A percentile compares a stretch with the other conserved stretches of the same genome.
These are phyloP conservation scores for Desmophyllum pertusum DNA, from an alignment of 92 coral and sea anemone species.

Conservation along the genomic window DNA sequence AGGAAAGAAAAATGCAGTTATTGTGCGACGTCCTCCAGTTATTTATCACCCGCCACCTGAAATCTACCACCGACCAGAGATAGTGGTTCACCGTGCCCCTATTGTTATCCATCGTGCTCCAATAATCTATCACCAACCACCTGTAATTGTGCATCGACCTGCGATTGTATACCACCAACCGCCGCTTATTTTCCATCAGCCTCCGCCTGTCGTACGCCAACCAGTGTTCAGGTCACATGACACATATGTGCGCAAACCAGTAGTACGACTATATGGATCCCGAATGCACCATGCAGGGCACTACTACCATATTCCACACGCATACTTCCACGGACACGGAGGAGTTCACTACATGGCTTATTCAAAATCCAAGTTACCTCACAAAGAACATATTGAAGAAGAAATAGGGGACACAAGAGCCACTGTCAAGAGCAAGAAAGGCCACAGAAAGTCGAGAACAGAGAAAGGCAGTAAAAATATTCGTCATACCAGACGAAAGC, in stretches of 20 bases:
- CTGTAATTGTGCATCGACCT: slow-evolving; percentile 94
- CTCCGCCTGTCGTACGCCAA: slow-evolving; percentile 84
- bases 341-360: slow-evolving; percentile 70
- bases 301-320: slow-evolving; percentile 68
- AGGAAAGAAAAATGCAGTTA: slow-evolving; percentile 81
- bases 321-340: slow-evolving; percentile 74
- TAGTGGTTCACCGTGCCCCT: slow-evolving; percentile 96
- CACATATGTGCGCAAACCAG: slow-evolving; percentile 73
- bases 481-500: slow-evolving; percentile 14
- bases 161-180: slow-evolving; percentile 97
- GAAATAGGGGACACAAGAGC: slow-evolving; percentile 46
- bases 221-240: slow-evolving; percentile 85
- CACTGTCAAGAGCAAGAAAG: slow-evolving; percentile 41
- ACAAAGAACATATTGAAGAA: slow-evolving; percentile 39
- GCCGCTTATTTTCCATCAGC: slow-evolving; percentile 84
- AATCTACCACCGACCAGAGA: slow-evolving; percentile 95
- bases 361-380: slow-evolving; percentile 84
- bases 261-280: slow-evolving; percentile 59
- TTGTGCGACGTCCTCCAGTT: slow-evolving; percentile 91
- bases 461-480: background rate
- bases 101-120: slow-evolving; percentile 95
- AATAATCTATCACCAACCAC: slow-evolving; percentile 92
- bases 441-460: background rate
- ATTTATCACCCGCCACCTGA: slow-evolving; percentile 98
- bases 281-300: slow-evolving; percentile 69